A percentile compares a stretch with the other conserved stretches of the same genome.
These are phyloP conservation scores for Balanococcus diminutus DNA, from an alignment of 2,888 invertebrate species.

Conservation along the genomic window DNA sequence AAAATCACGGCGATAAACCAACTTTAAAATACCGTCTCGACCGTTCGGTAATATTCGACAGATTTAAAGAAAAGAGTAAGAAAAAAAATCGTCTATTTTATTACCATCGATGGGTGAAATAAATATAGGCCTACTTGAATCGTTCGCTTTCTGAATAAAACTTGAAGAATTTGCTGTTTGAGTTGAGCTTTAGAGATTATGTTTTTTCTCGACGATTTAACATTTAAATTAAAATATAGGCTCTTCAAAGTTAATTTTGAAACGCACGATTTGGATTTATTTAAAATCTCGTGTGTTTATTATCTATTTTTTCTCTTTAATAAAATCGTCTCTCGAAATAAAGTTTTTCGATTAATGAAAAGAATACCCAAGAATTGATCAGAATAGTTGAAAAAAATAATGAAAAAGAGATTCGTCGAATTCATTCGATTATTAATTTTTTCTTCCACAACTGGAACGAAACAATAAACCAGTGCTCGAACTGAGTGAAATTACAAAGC, in stretches of 20 bases:
- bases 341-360: background rate
- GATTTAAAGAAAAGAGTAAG: no score
- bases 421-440: background rate
- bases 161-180: background rate
- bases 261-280: background rate
- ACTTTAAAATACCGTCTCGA: no score
- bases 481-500: no score
- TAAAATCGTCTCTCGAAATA: background rate
- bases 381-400: background rate
- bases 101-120: background rate
- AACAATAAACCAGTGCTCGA: no score
- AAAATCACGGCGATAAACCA: no score
- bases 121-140: no score
- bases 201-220: background rate
- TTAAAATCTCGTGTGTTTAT: background rate
- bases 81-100: no score
- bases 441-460: background rate
- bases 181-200: background rate
- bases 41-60: no score
- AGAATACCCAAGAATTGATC: background rate
- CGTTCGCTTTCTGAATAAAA: background rate
- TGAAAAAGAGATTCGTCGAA: background rate
- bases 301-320: background rate
- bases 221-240: slow-evolving; percentile 4
- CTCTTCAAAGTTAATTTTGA: background rate